A percentile compares a stretch with the other conserved stretches of the same genome.
Conservation (phyloP, 2,888 invertebrate genomes). For the Prosopocoilus inquinatus region DNA sequence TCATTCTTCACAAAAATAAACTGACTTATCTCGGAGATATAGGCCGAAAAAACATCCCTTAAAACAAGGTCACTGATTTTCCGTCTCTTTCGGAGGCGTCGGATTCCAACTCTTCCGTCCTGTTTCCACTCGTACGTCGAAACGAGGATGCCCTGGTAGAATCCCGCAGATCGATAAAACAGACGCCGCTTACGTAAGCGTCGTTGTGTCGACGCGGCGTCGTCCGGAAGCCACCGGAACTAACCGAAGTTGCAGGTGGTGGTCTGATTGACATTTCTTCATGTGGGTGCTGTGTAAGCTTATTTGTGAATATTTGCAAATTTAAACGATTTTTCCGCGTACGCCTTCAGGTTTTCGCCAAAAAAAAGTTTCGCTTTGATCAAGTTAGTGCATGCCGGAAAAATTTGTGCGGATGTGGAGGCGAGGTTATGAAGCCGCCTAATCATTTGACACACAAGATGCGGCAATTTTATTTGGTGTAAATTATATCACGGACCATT, state of each 20-base stretch:
- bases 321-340: not conserved
- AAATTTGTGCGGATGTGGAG: not conserved
- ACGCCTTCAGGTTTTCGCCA: not conserved
- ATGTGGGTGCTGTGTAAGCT: conserved; percentile 43
- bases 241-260: conserved; percentile 49
- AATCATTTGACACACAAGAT: not conserved
- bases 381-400: not conserved
- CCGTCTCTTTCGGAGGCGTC: conserved; percentile 28
- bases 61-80: conserved; percentile 41
- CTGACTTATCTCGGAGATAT: conserved; percentile 46
- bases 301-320: conserved; percentile 29
- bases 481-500: too few relatives aligned
- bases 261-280: conserved; percentile 51
- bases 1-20: conserved; percentile 48
- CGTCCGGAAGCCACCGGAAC: conserved; percentile 43
- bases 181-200: conserved; percentile 51
- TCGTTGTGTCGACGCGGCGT: conserved; percentile 44
- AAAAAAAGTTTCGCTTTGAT: too few relatives aligned
- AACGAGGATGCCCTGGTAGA: conserved; percentile 9
- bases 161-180: conserved; percentile 47
- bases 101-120: conserved; percentile 5
- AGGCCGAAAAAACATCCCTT: conserved; percentile 46
- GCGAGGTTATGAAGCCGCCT: not conserved
- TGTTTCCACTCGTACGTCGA: conserved; percentile 7
- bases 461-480: too few relatives aligned